These are phyloP conservation scores for Oreortyx pictus DNA, from an alignment of 2,797 vertebrate genomes.

Conservation along the genomic window DNA sequence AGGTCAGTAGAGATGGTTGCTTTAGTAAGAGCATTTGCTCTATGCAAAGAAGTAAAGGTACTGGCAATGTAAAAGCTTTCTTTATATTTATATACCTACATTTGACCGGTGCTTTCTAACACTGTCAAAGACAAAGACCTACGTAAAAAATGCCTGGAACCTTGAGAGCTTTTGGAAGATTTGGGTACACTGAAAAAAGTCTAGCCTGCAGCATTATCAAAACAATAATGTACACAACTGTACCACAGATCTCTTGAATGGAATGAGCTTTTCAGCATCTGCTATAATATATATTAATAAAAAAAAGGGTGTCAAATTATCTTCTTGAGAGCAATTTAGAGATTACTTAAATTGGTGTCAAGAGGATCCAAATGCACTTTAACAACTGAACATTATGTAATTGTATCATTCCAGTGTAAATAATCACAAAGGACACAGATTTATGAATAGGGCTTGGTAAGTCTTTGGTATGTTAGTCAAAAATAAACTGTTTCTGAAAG, in stretches of 20 bases:
- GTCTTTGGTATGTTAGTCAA: neutral
- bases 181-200: neutral
- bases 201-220: neutral
- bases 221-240: neutral
- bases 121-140: neutral
- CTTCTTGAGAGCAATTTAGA: neutral
- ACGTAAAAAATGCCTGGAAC: neutral
- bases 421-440: neutral
- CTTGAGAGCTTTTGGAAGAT: neutral
- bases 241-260: neutral
- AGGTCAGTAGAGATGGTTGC: neutral
- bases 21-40: neutral
- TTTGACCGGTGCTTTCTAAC: neutral
- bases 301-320: neutral
- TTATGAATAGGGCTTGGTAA: neutral
- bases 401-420: neutral
- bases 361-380: neutral
- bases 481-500: constrained; percentile 14
- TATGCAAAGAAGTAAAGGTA: neutral
- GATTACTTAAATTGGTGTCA: neutral
- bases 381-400: neutral
- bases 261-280: neutral
- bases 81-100: neutral
- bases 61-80: neutral
- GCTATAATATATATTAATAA: neutral